Percentiles rank a stretch among this genome's conserved stretches.
phyloP scores from a whole-genome alignment of 2,113 vertebrate species.

The Clarias macrocephalus region DNA sequence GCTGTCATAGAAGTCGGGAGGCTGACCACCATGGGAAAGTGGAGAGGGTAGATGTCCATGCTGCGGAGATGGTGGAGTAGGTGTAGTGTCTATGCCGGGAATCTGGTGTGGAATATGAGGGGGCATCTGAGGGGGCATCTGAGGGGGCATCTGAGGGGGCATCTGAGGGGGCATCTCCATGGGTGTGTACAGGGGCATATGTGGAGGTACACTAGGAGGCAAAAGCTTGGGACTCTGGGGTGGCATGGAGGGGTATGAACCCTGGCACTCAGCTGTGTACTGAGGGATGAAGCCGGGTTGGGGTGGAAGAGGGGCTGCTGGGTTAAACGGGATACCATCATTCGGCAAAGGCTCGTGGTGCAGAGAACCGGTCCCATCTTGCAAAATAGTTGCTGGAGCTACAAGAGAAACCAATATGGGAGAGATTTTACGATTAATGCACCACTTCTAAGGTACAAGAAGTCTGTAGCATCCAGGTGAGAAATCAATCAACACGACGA shows the following conservation, averaged over 20 bases:
- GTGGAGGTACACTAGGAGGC: constrained; percentile 37
- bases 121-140: constrained; percentile 58
- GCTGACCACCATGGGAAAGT: constrained; percentile 58
- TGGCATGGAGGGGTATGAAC: constrained; percentile 50
- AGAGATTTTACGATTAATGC: neutral
- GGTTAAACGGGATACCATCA: constrained; percentile 73
- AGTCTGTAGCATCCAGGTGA: neutral
- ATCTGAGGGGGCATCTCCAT: constrained; percentile 21
- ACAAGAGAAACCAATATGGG: constrained; percentile 33
- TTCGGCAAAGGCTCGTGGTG: constrained; percentile 50
- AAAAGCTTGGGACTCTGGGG: constrained; percentile 57
- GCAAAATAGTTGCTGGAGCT: constrained; percentile 80
- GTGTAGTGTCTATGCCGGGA: constrained; percentile 42
- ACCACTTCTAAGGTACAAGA: neutral
- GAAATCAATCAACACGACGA: neutral
- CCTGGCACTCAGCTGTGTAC: constrained; percentile 65
- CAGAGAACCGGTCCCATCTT: constrained; percentile 66
- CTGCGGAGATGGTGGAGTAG: constrained; percentile 66
- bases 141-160: constrained; percentile 55
- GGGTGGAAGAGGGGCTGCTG: constrained; percentile 60
- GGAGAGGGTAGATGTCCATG: constrained; percentile 61
- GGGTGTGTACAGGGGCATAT: constrained; percentile 32
- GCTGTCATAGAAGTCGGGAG: constrained; percentile 79
- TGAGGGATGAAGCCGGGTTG: constrained; percentile 64
- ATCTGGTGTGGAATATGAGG: constrained; percentile 46